phyloP scores from a whole-genome alignment of 2,888 invertebrate genomes.

The Pristionchus japonicus region DNA sequence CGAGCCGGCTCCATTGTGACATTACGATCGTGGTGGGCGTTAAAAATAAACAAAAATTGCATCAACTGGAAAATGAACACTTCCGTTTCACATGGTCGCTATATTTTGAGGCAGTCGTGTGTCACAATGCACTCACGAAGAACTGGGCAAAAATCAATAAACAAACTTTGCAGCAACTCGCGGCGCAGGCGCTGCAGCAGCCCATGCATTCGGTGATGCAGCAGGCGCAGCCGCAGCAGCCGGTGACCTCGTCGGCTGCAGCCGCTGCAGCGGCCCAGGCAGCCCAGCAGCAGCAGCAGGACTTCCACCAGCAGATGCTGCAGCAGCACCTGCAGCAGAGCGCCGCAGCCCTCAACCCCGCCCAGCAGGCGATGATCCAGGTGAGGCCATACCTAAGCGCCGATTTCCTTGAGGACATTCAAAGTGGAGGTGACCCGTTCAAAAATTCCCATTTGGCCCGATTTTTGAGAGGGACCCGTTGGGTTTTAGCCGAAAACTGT shows the following conservation, averaged over 20 bases:
- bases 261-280: not conserved
- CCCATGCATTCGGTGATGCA: conserved; percentile 26
- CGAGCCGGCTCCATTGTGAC: not conserved
- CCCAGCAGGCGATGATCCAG: not conserved
- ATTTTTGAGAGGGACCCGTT: too few relatives aligned
- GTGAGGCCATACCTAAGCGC: too few relatives aligned
- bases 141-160: too few relatives aligned
- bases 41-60: too few relatives aligned
- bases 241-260: not conserved
- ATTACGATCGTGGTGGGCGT: not conserved
- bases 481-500: too few relatives aligned
- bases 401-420: too few relatives aligned
- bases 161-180: not conserved
- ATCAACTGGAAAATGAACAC: too few relatives aligned
- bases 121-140: too few relatives aligned
- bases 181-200: conserved; percentile 9
- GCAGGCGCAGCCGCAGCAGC: too few relatives aligned
- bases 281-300: not conserved
- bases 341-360: not conserved
- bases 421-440: too few relatives aligned
- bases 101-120: too few relatives aligned
- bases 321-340: not conserved
- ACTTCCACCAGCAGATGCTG: not conserved
- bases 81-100: too few relatives aligned
- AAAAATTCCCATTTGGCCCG: not conserved